Percentiles rank a stretch among this genome's conserved stretches.
These are phyloP conservation scores for Dreissena rostriformis DNA, from an alignment of 1,140 invertebrate genomes.

Conservation along the genomic window DNA sequence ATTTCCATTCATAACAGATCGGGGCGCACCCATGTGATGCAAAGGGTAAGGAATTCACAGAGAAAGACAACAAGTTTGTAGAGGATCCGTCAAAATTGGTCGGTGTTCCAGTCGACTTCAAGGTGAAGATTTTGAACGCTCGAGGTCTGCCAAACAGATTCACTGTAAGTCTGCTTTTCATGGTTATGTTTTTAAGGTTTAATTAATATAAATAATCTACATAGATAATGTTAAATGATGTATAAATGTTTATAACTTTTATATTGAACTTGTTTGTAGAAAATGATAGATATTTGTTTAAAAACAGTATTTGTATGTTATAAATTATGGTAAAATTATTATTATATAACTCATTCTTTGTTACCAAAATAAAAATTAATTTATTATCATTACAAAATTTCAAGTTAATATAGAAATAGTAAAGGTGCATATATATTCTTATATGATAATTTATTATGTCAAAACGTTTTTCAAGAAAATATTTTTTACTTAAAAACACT, in stretches of 20 bases:
- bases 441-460: too few species aligned
- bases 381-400: too few species aligned
- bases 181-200: background rate
- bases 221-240: background rate
- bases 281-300: background rate
- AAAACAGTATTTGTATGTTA: too few species aligned
- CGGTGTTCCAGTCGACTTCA: slow-evolving; percentile 82
- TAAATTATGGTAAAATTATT: too few species aligned
- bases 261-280: background rate
- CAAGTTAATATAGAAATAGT: too few species aligned
- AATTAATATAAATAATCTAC: background rate
- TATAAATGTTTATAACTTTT: background rate
- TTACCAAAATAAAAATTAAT: too few species aligned
- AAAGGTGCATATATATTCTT: too few species aligned
- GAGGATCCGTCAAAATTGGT: slow-evolving; percentile 82
- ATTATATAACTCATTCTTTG: too few species aligned
- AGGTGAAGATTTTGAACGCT: slow-evolving; percentile 82
- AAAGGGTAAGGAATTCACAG: slow-evolving; percentile 81
- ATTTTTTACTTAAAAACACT: too few species aligned
- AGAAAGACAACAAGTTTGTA: slow-evolving; percentile 83
- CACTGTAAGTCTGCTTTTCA: slow-evolving; percentile 78
- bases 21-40: slow-evolving; percentile 82
- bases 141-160: slow-evolving; percentile 82
- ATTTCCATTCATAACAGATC: slow-evolving; percentile 66
- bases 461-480: too few species aligned